Evolutionary conservation across 2,888 invertebrate genomes (phyloP), one percentile per base, ranked within the genome.

Genomic region (Actias luna): DNA sequence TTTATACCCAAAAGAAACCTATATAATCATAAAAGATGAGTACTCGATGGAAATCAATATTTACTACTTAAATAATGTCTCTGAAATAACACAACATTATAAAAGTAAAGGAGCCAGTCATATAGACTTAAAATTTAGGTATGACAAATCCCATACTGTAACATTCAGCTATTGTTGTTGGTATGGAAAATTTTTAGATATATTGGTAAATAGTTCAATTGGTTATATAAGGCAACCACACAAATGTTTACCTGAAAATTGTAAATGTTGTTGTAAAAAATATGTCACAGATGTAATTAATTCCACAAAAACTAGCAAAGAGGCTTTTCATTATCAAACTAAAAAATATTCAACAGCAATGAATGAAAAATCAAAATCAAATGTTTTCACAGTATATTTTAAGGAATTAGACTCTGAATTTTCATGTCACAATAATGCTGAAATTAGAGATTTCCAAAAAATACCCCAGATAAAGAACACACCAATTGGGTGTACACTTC

Each of bases 91-190:
- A 2, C 29, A 55, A 39, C 59, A 63, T 8, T 58, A 22, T 18
- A 57, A 8, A n/a, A 33, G 39, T 62, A 8, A 42, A 16, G 5
- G 16, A 3, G 22, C 3, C 1, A 29, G 5, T 55, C n/a, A 29
- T 55, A 55, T n/a, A 14, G 14, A 16, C 7, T 31, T 39, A 31
- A 4, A 42, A n/a, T 33, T 5, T 16, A 33, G 14, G 29, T 31
- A 22, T 18, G 16, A 50, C 5, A 14, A 35, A 33, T 16, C 29
- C n/a, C 16, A 25, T 18, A n/a, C 33, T 59, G 35, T 36, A 10
- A 25, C 31, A 31, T 0, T 60, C 10, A 27, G 61, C 0, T 69
- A 72, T 66, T 80, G 83, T 62, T 83, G 83, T 63, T 83, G 83
- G 83, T 70, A 68, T 59, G 58, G 67, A 77, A 61, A 29, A 63